Percentiles rank a stretch among this genome's conserved stretches.
phyloP scores from a whole-genome alignment of 2,888 invertebrate species.

The Polymixis flavicincta region DNA sequence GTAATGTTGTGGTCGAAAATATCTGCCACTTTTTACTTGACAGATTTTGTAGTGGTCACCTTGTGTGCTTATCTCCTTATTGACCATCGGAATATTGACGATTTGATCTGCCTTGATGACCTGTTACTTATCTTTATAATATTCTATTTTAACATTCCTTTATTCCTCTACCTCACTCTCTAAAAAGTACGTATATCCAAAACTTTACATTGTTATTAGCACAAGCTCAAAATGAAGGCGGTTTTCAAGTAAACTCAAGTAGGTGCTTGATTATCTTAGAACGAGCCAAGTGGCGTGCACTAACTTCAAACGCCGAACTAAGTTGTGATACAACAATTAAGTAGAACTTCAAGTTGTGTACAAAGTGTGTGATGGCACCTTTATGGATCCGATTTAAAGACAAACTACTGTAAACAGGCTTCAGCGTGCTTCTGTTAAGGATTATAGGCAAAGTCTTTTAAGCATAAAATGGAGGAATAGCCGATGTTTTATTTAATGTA shows the following conservation, averaged over 20 bases:
- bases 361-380: slow-evolving; percentile 53
- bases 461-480: too few species aligned
- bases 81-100: too few species aligned
- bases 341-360: slow-evolving; percentile 63
- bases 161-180: not conserved
- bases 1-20: too few species aligned
- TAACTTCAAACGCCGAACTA: slow-evolving; percentile 57
- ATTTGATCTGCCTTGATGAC: too few species aligned
- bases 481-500: not conserved
- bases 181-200: not conserved
- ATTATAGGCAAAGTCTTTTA: not conserved
- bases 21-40: too few species aligned
- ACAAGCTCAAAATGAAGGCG: slow-evolving; percentile 27
- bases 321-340: slow-evolving; percentile 70
- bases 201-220: slow-evolving; percentile 11
- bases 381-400: slow-evolving; percentile 25
- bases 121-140: too few species aligned
- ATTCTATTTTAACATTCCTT: not conserved
- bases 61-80: too few species aligned
- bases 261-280: slow-evolving; percentile 63
- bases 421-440: not conserved
- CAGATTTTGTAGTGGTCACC: too few species aligned
- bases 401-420: slow-evolving; percentile 26
- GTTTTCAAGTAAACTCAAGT: slow-evolving; percentile 52
- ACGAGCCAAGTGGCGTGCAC: slow-evolving; percentile 58